phyloP scores from a whole-genome alignment of 2,888 invertebrate species.

The Oscheius onirici region DNA sequence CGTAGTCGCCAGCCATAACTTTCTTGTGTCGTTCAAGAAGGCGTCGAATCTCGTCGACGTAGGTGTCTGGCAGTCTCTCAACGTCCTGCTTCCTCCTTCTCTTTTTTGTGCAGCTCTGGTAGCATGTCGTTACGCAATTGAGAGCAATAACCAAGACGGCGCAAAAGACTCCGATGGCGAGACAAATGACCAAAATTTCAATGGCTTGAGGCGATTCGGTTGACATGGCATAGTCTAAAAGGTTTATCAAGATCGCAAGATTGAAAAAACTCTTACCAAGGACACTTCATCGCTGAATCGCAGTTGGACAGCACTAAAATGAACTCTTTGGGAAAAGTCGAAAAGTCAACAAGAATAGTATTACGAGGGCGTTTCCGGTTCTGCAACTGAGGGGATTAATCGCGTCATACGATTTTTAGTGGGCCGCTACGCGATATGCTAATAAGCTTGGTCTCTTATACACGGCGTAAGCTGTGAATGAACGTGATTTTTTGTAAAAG shows the following conservation, averaged over 20 bases:
- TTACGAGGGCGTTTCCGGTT: slow-evolving; percentile 15
- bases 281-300: too few species aligned
- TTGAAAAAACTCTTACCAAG: not conserved
- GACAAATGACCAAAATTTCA: slow-evolving; percentile 28
- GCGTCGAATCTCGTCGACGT: slow-evolving; percentile 31
- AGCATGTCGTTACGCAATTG: slow-evolving; percentile 30
- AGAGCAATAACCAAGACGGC: slow-evolving; percentile 22
- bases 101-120: slow-evolving; percentile 14
- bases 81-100: slow-evolving; percentile 5
- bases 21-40: slow-evolving; percentile 33
- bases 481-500: not conserved
- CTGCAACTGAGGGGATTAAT: slow-evolving; percentile 24
- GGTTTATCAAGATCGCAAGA: not conserved
- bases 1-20: slow-evolving; percentile 4
- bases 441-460: slow-evolving; percentile 10
- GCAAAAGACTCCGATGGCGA: slow-evolving; percentile 20
- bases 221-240: slow-evolving; percentile 20
- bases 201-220: slow-evolving; percentile 25
- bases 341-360: not conserved
- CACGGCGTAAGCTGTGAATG: not conserved
- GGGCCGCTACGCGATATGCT: not conserved
- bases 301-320: not conserved
- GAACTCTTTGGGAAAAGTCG: not conserved
- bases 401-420: slow-evolving; percentile 22
- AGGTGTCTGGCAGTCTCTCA: slow-evolving; percentile 25